A percentile compares a stretch with the other conserved stretches of the same genome.
Conservation (phyloP, 2,797 vertebrate genomes). For the Sebastes oblongus region DNA sequence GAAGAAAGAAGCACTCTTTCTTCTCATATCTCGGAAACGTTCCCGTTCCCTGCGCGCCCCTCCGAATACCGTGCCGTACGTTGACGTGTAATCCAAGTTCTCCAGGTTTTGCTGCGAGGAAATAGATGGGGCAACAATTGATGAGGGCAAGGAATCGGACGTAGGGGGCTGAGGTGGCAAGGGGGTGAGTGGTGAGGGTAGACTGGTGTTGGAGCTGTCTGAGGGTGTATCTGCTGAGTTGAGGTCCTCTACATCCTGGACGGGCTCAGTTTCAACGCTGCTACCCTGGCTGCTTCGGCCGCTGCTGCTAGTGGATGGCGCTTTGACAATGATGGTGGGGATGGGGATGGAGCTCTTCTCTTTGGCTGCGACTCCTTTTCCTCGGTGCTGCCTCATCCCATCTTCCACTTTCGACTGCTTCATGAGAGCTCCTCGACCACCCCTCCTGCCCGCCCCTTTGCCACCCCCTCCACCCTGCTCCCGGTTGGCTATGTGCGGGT, state of each 20-base stretch:
- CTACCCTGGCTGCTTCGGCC: conserved; percentile 94
- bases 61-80: conserved; percentile 77
- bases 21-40: conserved; percentile 88
- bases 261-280: conserved; percentile 87
- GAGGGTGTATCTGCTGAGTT: conserved; percentile 44
- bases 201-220: conserved; percentile 61
- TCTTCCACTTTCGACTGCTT: conserved; percentile 92
- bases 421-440: conserved; percentile 88
- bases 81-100: conserved; percentile 81
- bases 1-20: conserved; percentile 91
- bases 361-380: conserved; percentile 73
- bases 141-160: conserved; percentile 58
- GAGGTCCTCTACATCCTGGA: conserved; percentile 65
- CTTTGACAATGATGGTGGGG: conserved; percentile 95
- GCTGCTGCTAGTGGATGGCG: conserved; percentile 94
- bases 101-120: conserved; percentile 72
- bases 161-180: conserved; percentile 61
- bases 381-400: conserved; percentile 70
- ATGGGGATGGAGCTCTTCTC: conserved; percentile 94
- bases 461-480: conserved; percentile 65
- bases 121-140: conserved; percentile 48
- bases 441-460: conserved; percentile 67
- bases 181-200: conserved; percentile 73
- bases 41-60: conserved; percentile 82
- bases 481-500: conserved; percentile 47